Evolutionary conservation across 2,113 vertebrate genomes (phyloP).

Genomic region (Eclectus roratus): DNA sequence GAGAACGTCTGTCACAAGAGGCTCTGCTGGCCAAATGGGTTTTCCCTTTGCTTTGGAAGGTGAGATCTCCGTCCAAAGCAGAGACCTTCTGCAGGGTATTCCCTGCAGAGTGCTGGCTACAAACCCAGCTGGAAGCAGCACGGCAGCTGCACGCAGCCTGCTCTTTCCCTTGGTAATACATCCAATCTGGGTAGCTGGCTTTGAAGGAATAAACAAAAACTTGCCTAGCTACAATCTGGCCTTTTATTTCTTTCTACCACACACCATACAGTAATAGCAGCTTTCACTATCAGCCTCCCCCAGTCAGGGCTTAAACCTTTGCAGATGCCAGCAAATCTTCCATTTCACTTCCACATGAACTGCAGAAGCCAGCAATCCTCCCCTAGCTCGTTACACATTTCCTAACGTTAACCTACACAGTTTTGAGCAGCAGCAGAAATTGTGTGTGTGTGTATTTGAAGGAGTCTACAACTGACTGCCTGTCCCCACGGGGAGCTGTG

Average conservation of each 20-base stretch:
- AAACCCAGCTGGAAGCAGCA: background rate
- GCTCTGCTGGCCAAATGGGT: background rate
- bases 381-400: background rate
- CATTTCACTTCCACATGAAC: background rate
- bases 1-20: background rate
- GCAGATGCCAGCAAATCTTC: background rate
- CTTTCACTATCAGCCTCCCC: background rate
- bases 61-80: fast-evolving
- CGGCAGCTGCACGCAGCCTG: background rate
- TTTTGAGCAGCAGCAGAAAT: background rate
- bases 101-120: background rate
- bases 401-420: background rate
- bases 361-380: background rate
- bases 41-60: background rate
- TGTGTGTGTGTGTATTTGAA: fast-evolving
- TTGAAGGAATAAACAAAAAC: background rate
- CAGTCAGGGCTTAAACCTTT: background rate
- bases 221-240: background rate
- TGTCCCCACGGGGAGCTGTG: background rate
- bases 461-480: background rate
- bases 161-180: background rate
- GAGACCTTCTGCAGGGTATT: background rate
- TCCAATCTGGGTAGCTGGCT: background rate
- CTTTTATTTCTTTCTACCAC: background rate
- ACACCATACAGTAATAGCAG: background rate